Percentiles rank a stretch among this genome's conserved stretches.
Evolutionary conservation across 2,888 invertebrate genomes (phyloP).

Genomic region (Pteria penguin): DNA sequence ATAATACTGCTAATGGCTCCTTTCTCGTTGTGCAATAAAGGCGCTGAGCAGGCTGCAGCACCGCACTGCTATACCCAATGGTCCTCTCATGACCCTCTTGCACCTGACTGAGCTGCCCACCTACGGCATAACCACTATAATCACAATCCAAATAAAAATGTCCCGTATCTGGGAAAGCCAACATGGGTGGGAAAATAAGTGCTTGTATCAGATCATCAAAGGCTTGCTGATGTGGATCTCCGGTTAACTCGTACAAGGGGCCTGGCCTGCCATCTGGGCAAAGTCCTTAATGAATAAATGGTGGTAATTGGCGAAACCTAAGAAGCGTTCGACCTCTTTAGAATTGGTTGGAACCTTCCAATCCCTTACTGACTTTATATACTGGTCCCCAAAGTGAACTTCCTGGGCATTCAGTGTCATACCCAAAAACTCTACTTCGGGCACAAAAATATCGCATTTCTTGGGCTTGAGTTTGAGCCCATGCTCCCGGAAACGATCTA

Average conservation of each 20-base stretch:
- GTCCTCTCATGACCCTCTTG: constrained; percentile 32
- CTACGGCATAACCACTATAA: constrained; percentile 22
- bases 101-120: constrained; percentile 33
- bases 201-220: constrained; percentile 31
- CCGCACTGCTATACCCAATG: constrained; percentile 24
- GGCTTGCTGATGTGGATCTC: constrained; percentile 28
- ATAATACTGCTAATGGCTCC: constrained; percentile 46
- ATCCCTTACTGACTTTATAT: constrained; percentile 11
- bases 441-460: constrained; percentile 28
- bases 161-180: constrained; percentile 28
- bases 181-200: constrained; percentile 11
- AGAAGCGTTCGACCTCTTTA: constrained; percentile 28
- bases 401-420: not conserved
- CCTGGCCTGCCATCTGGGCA: constrained; percentile 7
- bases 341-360: constrained; percentile 25
- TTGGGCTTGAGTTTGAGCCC: constrained; percentile 26
- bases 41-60: constrained; percentile 17
- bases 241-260: constrained; percentile 29
- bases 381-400: not conserved
- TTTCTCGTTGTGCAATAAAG: constrained; percentile 14
- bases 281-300: constrained; percentile 19
- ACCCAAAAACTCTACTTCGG: constrained; percentile 20
- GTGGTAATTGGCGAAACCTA: constrained; percentile 41
- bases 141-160: constrained; percentile 33
- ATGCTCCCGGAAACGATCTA: constrained; percentile 13